Conservation (phyloP, 2,113 vertebrate species). For the Equus przewalskii region DNA sequence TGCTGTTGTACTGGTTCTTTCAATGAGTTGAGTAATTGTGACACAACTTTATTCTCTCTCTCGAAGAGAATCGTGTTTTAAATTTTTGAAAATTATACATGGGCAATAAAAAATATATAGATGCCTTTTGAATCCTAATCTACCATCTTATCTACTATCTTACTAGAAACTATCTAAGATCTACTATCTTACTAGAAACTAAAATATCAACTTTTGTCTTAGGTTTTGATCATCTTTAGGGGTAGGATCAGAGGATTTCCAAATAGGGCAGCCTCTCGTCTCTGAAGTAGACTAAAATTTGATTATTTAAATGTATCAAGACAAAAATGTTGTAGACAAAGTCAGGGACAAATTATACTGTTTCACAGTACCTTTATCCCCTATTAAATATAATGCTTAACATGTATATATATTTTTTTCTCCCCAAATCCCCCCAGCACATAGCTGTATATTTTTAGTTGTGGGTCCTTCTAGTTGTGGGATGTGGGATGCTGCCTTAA, state of each 20-base stretch:
- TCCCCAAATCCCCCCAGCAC: too few species aligned
- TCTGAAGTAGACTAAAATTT: neutral
- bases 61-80: neutral
- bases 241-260: neutral
- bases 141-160: neutral
- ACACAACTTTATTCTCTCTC: neutral
- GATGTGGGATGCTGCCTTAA: too few species aligned
- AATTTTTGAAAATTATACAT: neutral
- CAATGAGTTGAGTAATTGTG: neutral
- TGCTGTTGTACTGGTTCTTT: neutral
- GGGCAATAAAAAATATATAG: neutral
- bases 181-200: too few species aligned
- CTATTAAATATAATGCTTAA: neutral
- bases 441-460: too few species aligned
- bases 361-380: neutral
- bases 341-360: neutral
- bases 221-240: neutral
- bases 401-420: neutral
- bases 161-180: too few species aligned
- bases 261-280: neutral
- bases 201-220: neutral
- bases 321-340: neutral
- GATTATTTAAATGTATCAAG: neutral
- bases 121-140: slow-evolving; percentile 5
- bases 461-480: too few species aligned